Evolutionary conservation across 92 coral and sea anemone species (phyloP).

Genomic region (Porites divaricata): DNA sequence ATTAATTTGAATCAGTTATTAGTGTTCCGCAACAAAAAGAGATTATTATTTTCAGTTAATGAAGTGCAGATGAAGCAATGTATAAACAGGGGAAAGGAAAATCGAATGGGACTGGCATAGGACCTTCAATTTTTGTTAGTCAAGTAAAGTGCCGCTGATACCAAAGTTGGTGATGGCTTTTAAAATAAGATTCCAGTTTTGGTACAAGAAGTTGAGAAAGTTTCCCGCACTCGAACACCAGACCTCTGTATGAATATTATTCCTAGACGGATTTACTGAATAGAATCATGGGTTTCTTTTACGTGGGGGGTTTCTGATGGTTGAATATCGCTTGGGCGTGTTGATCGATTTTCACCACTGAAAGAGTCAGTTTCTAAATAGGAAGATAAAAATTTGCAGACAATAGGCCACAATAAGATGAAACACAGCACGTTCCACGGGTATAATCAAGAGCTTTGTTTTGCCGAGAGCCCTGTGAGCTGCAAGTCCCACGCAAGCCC

Average conservation of each 20-base stretch:
- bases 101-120: not conserved
- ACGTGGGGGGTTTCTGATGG: not conserved
- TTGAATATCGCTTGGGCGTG: not conserved
- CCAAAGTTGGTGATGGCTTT: too few species aligned
- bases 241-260: not conserved
- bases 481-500: conserved; percentile 14
- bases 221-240: not conserved
- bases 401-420: conserved; percentile 8
- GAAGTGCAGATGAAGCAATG: not conserved
- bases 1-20: conserved; percentile 29
- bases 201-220: not conserved
- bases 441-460: conserved; percentile 2
- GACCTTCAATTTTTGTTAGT: not conserved
- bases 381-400: conserved; percentile 16
- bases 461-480: conserved; percentile 7
- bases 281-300: not conserved
- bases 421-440: conserved; percentile 9
- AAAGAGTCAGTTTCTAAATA: not conserved
- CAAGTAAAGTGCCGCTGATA: not conserved
- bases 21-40: conserved; percentile 14
- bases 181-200: too few species aligned
- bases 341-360: conserved; percentile 8
- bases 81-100: not conserved
- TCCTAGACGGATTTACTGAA: not conserved
- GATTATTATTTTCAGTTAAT: not conserved